Conservation (phyloP, 1,140 invertebrate genomes). For the Lordiphosa stackelbergi region DNA sequence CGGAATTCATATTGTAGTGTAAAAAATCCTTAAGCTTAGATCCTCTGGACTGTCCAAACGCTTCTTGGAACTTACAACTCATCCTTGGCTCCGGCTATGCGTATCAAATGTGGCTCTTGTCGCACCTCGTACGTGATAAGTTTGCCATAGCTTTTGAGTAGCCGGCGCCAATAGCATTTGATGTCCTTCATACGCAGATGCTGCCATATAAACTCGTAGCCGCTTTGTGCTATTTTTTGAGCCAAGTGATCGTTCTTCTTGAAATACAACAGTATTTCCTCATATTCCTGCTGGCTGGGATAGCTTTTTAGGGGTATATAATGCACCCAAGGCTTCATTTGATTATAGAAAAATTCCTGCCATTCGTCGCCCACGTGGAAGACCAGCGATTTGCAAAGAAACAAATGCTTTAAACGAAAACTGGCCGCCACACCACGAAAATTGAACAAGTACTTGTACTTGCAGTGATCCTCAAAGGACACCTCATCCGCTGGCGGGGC, state of each 20-base stretch:
- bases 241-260: conserved; percentile 86
- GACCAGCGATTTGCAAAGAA: conserved; percentile 95
- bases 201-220: conserved; percentile 89
- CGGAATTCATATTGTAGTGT: no score
- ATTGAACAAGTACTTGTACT: conserved; percentile 97
- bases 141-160: conserved; percentile 88
- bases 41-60: no score
- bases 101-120: conserved; percentile 80
- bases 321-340: conserved; percentile 96
- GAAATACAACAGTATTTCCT: conserved; percentile 87
- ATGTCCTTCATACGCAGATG: conserved; percentile 91
- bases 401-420: conserved; percentile 97
- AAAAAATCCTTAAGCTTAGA: no score
- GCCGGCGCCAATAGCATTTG: conserved; percentile 90
- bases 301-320: conserved; percentile 92
- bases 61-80: conserved; percentile 29
- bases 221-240: conserved; percentile 88
- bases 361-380: conserved; percentile 97
- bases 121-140: conserved; percentile 85
- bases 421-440: conserved; percentile 97
- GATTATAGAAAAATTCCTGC: conserved; percentile 96
- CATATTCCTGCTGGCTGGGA: conserved; percentile 83
- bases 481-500: conserved; percentile 90
- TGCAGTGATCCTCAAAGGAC: conserved; percentile 93
- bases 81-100: conserved; percentile 30